Percentiles rank a stretch among this genome's conserved stretches.
Evolutionary conservation across 2,113 vertebrate species (phyloP).

Genomic region (Lanius ludovicianus): DNA sequence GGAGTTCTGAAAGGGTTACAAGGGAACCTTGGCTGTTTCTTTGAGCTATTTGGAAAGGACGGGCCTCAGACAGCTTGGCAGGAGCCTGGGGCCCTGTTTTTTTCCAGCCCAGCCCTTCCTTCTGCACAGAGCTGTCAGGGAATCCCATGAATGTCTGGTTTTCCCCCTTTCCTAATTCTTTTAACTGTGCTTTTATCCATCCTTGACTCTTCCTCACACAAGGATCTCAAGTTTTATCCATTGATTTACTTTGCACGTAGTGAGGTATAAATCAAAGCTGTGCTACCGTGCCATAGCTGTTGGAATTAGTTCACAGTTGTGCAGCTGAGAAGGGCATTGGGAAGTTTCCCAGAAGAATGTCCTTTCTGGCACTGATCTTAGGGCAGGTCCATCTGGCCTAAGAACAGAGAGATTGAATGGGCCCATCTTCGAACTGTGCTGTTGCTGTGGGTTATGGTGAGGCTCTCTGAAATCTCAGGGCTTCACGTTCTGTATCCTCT

Average conservation of each 20-base stretch:
- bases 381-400: constrained; percentile 19
- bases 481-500: background rate
- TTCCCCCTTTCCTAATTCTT: constrained; percentile 74
- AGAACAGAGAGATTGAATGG: constrained; percentile 9
- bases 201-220: constrained; percentile 34
- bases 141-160: constrained; percentile 90
- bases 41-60: constrained; percentile 82
- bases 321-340: constrained; percentile 9
- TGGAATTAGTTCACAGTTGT: background rate
- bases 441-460: background rate
- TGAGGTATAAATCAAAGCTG: background rate
- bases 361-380: constrained; percentile 36
- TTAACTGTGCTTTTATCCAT: constrained; percentile 71
- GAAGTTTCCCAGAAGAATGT: background rate
- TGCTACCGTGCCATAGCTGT: background rate
- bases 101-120: constrained; percentile 90
- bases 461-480: background rate
- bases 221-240: constrained; percentile 54
- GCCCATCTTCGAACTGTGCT: constrained; percentile 9
- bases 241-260: constrained; percentile 52
- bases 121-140: constrained; percentile 86
- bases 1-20: constrained; percentile 72
- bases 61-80: constrained; percentile 87
- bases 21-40: constrained; percentile 73
- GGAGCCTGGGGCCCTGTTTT: constrained; percentile 81